Conservation (phyloP, 2,113 vertebrate species). For the Holacanthus passer region DNA sequence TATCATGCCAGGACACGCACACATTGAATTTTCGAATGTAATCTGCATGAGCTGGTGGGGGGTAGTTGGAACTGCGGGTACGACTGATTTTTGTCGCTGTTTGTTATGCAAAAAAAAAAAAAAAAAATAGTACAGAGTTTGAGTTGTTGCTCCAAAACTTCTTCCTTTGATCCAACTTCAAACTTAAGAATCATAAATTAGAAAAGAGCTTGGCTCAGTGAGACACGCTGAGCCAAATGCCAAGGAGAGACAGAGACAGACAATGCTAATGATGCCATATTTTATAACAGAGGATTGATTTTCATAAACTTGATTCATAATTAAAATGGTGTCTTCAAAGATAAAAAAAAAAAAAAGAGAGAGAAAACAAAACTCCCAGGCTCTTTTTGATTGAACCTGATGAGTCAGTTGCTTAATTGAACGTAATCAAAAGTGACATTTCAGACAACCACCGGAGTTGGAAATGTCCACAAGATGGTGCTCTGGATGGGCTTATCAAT, state of each 20-base stretch:
- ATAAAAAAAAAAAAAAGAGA: too few species aligned
- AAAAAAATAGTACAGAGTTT: background rate
- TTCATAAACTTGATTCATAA: constrained; percentile 2
- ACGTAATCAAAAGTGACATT: constrained; percentile 44
- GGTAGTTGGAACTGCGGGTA: constrained; percentile 8
- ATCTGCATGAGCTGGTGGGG: constrained; percentile 39
- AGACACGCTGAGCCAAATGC: background rate
- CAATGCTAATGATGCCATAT: constrained; percentile 7
- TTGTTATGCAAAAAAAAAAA: background rate
- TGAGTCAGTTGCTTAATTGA: constrained; percentile 27
- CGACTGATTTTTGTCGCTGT: constrained; percentile 2
- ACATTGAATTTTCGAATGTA: constrained; percentile 36
- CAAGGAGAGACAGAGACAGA: background rate
- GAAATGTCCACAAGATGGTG: constrained; percentile 75
- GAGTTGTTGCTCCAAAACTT: constrained; percentile 7
- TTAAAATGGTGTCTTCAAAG: constrained; percentile 2
- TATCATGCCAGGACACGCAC: constrained; percentile 35
- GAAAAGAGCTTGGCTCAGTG: background rate
- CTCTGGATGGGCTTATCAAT: constrained; percentile 62
- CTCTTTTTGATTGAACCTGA: constrained; percentile 25
- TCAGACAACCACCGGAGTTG: constrained; percentile 10
- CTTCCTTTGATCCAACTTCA: constrained; percentile 24
- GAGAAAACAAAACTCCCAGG: background rate
- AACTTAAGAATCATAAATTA: background rate
- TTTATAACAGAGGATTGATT: constrained; percentile 17